Evolutionary conservation across 2,888 invertebrate genomes (phyloP), one percentile per base, ranked within the genome.

Genomic region (Chrysotoxum bicinctum): DNA sequence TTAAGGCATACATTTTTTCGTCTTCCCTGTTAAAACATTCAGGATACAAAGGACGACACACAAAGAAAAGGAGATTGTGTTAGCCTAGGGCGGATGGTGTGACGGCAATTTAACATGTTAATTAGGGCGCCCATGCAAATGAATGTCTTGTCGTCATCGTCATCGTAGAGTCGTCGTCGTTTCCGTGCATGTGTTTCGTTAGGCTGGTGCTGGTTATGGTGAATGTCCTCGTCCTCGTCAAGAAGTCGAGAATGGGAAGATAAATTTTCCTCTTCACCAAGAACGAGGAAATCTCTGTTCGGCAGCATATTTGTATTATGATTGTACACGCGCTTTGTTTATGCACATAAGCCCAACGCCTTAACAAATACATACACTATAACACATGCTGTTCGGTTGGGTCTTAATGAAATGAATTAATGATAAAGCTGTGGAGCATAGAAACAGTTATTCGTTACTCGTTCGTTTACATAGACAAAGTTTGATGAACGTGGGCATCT

Each of bases 31-130:
- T 54, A 35, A 26, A 48, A 80, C 19, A 62, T 74, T 23, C 74
- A 37, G 40, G 35, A 50, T 50, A 26, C 26, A 32, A 23, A 35
- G 66, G 45, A 40, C 45, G 12, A 19, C 35, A 35, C 19, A 64
- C 32, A 26, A 52, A 60, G 30, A 37, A 30, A 72, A 54, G 69
- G 68, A 72, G 79, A 72, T 75, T 79, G 58, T 80, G 70, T 76
- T 79, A 75, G 84, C 84, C 79, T 70, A 70, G 43, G 79, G 75
- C 66, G 84, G 81, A 77, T 80, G 85, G 73, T 85, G 81, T 81
- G 78, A 81, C 77, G 77, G 80, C 85, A 85, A 85, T 85, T 85
- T 85, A 85, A 85, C 85, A 85, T 85, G 85, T 81, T 85, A 85
- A 85, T 85, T 85, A 81, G 80, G 85, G 76, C 72, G 80, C 85